Evolutionary conservation across 2,797 vertebrate genomes (phyloP).

Genomic region (Anas bahamensis): DNA sequence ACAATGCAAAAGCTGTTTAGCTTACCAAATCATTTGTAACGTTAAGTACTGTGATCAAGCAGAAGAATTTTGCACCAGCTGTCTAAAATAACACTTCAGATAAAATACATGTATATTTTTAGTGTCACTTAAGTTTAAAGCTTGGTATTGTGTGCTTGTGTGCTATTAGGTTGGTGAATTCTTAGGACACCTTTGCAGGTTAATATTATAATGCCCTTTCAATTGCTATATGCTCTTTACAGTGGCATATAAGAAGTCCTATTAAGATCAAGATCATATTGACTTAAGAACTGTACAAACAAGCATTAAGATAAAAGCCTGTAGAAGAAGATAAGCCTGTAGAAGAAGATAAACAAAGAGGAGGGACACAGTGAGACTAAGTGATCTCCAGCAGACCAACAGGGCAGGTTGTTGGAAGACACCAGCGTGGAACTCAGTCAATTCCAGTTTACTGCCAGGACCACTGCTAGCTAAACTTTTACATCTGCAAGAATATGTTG

Average conservation of each 20-base stretch:
- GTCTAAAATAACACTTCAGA: neutral
- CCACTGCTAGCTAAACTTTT: neutral
- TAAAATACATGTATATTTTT: neutral
- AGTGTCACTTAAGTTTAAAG: neutral
- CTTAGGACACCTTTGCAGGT: neutral
- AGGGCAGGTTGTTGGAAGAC: neutral
- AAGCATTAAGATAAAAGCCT: neutral
- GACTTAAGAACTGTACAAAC: neutral
- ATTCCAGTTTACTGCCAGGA: neutral
- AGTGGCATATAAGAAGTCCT: neutral
- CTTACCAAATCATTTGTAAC: neutral
- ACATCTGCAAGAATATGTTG: neutral
- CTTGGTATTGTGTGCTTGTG: neutral
- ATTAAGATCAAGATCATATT: neutral
- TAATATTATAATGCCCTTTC: neutral
- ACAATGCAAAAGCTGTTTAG: neutral
- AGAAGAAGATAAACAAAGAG: neutral
- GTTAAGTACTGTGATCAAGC: neutral
- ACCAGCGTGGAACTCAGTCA: neutral
- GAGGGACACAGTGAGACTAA: neutral
- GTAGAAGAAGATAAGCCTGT: neutral
- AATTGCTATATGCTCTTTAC: neutral
- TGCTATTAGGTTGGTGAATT: neutral
- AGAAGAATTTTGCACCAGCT: neutral
- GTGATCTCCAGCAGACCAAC: neutral